Conservation (phyloP, 2,113 vertebrate species). For the Porphyrio hochstetteri region DNA sequence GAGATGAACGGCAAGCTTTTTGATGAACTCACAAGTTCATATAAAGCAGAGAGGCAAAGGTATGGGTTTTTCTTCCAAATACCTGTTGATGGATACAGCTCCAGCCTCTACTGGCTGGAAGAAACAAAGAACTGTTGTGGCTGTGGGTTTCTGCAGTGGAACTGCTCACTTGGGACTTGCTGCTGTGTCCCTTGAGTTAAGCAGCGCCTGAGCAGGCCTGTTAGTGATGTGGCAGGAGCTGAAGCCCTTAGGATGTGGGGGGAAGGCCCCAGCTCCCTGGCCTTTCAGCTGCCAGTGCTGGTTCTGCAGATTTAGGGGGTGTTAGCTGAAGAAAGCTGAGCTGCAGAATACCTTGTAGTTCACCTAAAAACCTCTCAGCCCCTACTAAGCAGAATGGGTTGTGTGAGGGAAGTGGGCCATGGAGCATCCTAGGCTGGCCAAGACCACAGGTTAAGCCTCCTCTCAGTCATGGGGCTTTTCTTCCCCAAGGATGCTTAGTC, state of each 20-base stretch:
- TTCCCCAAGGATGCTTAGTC: not conserved
- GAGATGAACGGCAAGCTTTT: conserved; percentile 98
- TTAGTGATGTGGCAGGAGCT: not conserved
- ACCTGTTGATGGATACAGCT: fast-evolving
- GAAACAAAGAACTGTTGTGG: not conserved
- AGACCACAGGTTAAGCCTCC: not conserved
- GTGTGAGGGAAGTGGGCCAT: not conserved
- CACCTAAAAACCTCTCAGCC: not conserved
- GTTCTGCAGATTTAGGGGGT: not conserved
- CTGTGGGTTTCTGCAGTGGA: not conserved
- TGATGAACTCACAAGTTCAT: conserved; percentile 93
- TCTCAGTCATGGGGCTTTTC: not conserved
- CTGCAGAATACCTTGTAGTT: not conserved
- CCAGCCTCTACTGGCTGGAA: not conserved
- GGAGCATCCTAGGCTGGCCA: not conserved
- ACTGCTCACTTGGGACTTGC: not conserved
- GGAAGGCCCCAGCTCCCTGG: not conserved
- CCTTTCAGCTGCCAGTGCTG: not conserved
- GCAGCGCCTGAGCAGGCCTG: fast-evolving
- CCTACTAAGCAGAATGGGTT: not conserved
- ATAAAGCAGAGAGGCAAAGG: conserved; percentile 94
- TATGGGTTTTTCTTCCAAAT: conserved; percentile 38
- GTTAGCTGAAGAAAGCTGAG: not conserved
- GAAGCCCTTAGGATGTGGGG: fast-evolving
- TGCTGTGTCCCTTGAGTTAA: fast-evolving